Base-by-base conservation (phyloP, 1,140 invertebrate genomes). In the Littorina saxatilis region DNA sequence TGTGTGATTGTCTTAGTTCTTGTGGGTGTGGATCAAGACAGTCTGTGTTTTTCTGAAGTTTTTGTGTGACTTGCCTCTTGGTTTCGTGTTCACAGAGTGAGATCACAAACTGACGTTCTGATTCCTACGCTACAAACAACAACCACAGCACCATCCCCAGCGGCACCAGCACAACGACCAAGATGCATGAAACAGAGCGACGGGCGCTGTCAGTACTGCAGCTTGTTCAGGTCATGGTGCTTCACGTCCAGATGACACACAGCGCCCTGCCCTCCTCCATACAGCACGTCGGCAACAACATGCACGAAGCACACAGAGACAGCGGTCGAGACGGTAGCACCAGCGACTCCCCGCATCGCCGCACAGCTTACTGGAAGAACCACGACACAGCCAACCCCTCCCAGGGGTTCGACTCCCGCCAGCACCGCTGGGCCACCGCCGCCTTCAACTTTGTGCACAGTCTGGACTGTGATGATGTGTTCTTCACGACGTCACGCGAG, bases 401-500 rank as follows among this genome's bases (percentile, higher is more conserved):
- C 37, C 63, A 74, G 37, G 68, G 70, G 11, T 78, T 63, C 39
- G 43, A 23, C 20, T 72, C 74, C 20, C 70, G 66, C 43, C 55
- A 81, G 4, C 77, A 84, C 32, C 85, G 85, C 3, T 90, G 89
- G 90, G 87, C 88, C 17, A 81, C 88, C 17, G 84, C 85, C 0
- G 90, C 89, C 4, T 90, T 66, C 77, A 70, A 84, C 32, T 89
- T 80, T 50, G 72, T 91, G 0, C 81, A 81, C n/a, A 80, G 27
- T 17, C 72, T 87, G 35, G 83, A 89, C 82, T 91, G 90, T 72
- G 68, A 78, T 0, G 82, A 84, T 15, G 86, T 88, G 20, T 88
- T 88, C 68, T 87, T 90, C 78, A 90, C 88, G 23, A 88, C 84
- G 5, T 37, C 39, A 7, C 73, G 70, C 40, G 88, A 88, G 63